Conservation (phyloP, 2,113 vertebrate species). For the Prionailurus viverrinus region DNA sequence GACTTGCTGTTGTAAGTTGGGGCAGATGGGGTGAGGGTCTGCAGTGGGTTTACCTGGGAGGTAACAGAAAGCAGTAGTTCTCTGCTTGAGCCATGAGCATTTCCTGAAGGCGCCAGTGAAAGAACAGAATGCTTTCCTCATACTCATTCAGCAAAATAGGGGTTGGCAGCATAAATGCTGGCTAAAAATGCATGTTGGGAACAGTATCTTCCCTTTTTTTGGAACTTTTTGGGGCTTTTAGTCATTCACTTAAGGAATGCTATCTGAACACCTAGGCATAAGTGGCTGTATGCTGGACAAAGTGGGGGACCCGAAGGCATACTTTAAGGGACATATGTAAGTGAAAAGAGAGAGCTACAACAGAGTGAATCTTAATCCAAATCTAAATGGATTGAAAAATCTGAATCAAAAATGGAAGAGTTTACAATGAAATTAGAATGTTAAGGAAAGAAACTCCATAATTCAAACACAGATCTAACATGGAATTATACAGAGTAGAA, state of each 20-base stretch:
- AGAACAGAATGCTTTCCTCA: neutral
- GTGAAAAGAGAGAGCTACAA: neutral
- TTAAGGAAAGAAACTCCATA: slow-evolving; percentile 20
- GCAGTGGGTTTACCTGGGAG: neutral
- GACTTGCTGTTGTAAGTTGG: neutral
- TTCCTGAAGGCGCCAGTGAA: neutral
- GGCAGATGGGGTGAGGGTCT: neutral
- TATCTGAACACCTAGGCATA: neutral
- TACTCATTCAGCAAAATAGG: neutral
- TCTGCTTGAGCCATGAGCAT: neutral
- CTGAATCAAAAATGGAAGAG: neutral
- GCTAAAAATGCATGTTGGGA: neutral
- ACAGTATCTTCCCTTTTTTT: neutral
- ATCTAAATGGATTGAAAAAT: slow-evolving; percentile 16
- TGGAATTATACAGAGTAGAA: neutral
- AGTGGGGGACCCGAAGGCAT: neutral
- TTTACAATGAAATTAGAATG: slow-evolving; percentile 42
- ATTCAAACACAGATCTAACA: neutral
- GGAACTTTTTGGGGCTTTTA: neutral
- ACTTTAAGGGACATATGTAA: neutral
- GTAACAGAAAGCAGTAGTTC: neutral
- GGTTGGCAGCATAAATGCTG: neutral
- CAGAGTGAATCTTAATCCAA: neutral
- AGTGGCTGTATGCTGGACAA: neutral
- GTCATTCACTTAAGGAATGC: neutral